Evolutionary conservation across 2,113 vertebrate species (phyloP), one percentile per base, ranked within the genome.

Genomic region (Tapirus terrestris): DNA sequence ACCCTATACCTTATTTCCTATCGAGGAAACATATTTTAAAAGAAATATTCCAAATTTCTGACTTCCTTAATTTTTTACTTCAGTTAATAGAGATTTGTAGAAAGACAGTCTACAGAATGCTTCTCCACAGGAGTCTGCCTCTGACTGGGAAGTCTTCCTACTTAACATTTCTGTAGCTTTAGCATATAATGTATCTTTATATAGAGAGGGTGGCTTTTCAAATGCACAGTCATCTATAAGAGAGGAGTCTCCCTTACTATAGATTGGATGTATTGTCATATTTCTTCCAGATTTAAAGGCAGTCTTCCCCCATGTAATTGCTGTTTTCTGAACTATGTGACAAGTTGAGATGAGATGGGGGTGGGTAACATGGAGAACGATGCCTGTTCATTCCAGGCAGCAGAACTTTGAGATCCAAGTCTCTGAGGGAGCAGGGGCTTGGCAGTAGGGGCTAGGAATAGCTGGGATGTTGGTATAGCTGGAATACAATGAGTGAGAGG

Each of bases 1-100:
- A 29, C 6, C 10, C 13, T 70, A 43, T 60, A 67, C 13, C 23
- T 96, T 95, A 87, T 81, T 96, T 96, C 61, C 94, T 94, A 92
- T 75, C 48, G 89, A 93, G 75, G 58, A 85, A 73, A 67, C 43
- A 63, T 61, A 91, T 75, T 96, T 94, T 61, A 45, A 92, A 89
- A 95, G 53, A 90, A 95, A 89, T 85, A 85, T 48, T 65, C 43
- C 73, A 90, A 85, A 96, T 33, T 92, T 53, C 72, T 94, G 79
- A 65, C 53, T 89, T 85, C 1, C 51, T 95, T 89, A 56, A 90
- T 63, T 86, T 96, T 97, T 89, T 60, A 89, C 27, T 36, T 90
- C 27, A 81, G 65, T 75, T 94, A 89, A 76, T 67, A 86, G 51
- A 97, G 53, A 43, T 89, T 70, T 92, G 56, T 65, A 63, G 63